A percentile compares a stretch with the other conserved stretches of the same genome.
Evolutionary conservation across 1,140 invertebrate genomes (phyloP).

Genomic region (Heliothis subflexa): DNA sequence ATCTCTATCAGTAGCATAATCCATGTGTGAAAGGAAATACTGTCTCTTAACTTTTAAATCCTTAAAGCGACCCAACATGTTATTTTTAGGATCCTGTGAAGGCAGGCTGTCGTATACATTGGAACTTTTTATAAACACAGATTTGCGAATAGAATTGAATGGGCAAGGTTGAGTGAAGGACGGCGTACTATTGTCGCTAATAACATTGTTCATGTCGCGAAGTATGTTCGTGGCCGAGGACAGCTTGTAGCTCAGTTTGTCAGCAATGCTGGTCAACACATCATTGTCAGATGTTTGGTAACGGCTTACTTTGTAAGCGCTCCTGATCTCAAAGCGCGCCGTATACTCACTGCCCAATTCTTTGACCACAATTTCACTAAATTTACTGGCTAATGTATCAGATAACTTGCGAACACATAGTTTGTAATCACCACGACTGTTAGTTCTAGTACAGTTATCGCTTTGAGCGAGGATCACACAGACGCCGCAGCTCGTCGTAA

Average conservation of each 20-base stretch:
- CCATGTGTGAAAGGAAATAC: slow-evolving; percentile 81
- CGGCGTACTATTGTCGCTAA: slow-evolving; percentile 69
- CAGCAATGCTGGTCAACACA: slow-evolving; percentile 68
- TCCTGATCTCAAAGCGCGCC: slow-evolving; percentile 72
- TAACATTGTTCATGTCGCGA: slow-evolving; percentile 74
- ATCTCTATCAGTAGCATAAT: slow-evolving; percentile 82
- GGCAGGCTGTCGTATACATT: slow-evolving; percentile 71
- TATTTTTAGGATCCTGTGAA: slow-evolving; percentile 65
- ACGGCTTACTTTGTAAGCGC: slow-evolving; percentile 71
- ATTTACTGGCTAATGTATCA: slow-evolving; percentile 72
- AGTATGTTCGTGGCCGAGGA: slow-evolving; percentile 77
- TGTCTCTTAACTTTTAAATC: slow-evolving; percentile 84
- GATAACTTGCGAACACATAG: slow-evolving; percentile 70
- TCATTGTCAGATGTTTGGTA: slow-evolving; percentile 69
- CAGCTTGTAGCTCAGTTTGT: slow-evolving; percentile 77
- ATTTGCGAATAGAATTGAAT: slow-evolving; percentile 81
- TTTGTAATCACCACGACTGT: slow-evolving; percentile 73
- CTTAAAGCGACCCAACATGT: slow-evolving; percentile 75
- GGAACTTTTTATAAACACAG: slow-evolving; percentile 76
- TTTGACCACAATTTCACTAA: slow-evolving; percentile 74
- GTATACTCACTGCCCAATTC: slow-evolving; percentile 79
- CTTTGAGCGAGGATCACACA: slow-evolving; percentile 63
- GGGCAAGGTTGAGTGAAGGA: slow-evolving; percentile 84
- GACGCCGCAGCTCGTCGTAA: slow-evolving; percentile 56
- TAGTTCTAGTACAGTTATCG: slow-evolving; percentile 72